These are phyloP conservation scores for Nasonovia ribisnigri DNA, from an alignment of 2,888 invertebrate species.

Conservation along the genomic window DNA sequence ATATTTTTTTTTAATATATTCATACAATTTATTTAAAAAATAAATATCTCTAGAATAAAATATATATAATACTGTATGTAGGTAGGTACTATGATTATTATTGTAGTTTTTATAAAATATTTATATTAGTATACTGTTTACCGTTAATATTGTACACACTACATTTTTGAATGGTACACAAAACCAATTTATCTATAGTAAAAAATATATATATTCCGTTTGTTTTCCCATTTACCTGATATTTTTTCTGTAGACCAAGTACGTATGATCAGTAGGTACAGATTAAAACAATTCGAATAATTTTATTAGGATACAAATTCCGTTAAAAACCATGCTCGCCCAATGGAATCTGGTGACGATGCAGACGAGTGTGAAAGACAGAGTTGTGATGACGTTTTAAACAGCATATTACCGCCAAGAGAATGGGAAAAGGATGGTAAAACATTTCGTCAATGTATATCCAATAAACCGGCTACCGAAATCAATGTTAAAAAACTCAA, in stretches of 20 bases:
- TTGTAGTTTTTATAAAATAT: neutral
- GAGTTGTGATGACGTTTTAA: slow-evolving; percentile 83
- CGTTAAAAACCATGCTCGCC: neutral
- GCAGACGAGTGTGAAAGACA: neutral
- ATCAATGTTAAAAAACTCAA: slow-evolving; percentile 96
- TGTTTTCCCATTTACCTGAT: neutral
- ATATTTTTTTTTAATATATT: too few species aligned
- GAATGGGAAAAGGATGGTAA: slow-evolving; percentile 96
- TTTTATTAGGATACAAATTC: neutral
- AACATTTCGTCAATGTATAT: slow-evolving; percentile 86
- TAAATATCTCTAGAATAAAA: neutral
- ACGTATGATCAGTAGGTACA: neutral
- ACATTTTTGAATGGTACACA: too few species aligned
- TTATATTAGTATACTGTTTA: too few species aligned
- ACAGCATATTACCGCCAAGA: slow-evolving; percentile 91
- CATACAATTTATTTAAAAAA: neutral
- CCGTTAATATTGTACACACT: too few species aligned
- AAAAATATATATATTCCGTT: neutral
- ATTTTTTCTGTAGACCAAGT: neutral
- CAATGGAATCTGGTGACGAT: neutral
- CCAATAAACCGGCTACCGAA: slow-evolving; percentile 95
- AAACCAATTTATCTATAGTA: neutral
- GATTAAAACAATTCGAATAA: neutral
- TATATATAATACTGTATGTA: neutral
- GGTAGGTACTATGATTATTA: neutral